Evolutionary conservation across 2,113 vertebrate species (phyloP).

Genomic region (Corythaeola cristata): DNA sequence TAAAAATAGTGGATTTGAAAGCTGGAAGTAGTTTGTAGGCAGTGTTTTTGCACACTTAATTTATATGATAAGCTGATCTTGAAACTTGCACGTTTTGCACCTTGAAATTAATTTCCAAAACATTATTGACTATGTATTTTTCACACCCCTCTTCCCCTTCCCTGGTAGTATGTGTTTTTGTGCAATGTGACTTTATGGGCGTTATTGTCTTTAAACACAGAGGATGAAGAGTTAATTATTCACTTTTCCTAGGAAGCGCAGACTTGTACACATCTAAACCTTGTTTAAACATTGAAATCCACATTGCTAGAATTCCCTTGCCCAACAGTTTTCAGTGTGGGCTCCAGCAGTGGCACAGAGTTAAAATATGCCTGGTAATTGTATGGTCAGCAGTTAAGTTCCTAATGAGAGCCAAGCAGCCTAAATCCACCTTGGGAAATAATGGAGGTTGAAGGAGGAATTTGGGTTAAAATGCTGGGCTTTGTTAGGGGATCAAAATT

Average conservation of each 20-base stretch:
- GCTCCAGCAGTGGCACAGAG: neutral
- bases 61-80: neutral
- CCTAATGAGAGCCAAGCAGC: neutral
- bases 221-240: slow-evolving; percentile 41
- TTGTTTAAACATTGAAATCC: slow-evolving; percentile 47
- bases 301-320: neutral
- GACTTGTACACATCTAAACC: neutral
- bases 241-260: neutral
- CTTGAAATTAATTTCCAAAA: neutral
- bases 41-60: neutral
- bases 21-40: neutral
- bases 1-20: neutral
- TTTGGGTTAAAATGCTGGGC: neutral
- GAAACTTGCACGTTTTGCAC: neutral
- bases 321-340: neutral
- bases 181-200: neutral
- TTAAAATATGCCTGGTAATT: slow-evolving; percentile 8
- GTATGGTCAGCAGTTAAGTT: slow-evolving; percentile 10
- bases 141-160: neutral
- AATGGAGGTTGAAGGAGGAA: neutral
- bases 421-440: slow-evolving; percentile 16
- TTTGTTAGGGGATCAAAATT: slow-evolving; percentile 46
- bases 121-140: neutral
- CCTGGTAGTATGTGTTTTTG: neutral
- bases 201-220: neutral